Conservation (phyloP, 2,888 invertebrate genomes). For the Antitype chi region DNA sequence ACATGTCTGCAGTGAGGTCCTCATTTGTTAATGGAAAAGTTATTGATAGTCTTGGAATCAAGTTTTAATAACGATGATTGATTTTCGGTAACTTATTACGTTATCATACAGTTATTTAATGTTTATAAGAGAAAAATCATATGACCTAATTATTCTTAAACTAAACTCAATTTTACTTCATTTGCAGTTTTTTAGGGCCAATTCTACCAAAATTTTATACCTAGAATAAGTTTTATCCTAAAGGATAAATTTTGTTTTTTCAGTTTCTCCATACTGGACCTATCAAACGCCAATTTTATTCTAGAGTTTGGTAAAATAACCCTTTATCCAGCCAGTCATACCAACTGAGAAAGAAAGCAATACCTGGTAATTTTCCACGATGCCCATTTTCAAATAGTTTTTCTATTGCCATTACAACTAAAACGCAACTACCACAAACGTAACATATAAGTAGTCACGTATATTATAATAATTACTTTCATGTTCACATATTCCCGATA, state of each 20-base stretch:
- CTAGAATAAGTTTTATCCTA: too few relatives aligned
- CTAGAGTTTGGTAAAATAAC: too few relatives aligned
- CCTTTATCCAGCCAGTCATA: too few relatives aligned
- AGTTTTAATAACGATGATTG: background rate
- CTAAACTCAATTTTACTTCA: too few relatives aligned
- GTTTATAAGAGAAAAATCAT: too few relatives aligned
- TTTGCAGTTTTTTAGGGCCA: too few relatives aligned
- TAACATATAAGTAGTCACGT: background rate
- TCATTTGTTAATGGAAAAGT: constrained; percentile 27
- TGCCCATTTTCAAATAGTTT: background rate
- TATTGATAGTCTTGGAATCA: constrained; percentile 14
- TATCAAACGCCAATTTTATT: too few relatives aligned
- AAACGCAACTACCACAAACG: background rate
- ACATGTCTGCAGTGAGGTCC: constrained; percentile 17
- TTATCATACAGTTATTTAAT: background rate
- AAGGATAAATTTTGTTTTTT: too few relatives aligned
- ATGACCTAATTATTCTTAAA: background rate
- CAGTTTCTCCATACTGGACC: too few relatives aligned
- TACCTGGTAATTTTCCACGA: background rate
- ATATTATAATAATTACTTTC: background rate
- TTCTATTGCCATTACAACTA: background rate
- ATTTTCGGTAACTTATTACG: background rate
- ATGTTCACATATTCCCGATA: constrained; percentile 25
- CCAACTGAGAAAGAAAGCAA: too few relatives aligned
- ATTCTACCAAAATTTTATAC: too few relatives aligned